Evolutionary conservation across 2,888 invertebrate genomes (phyloP).

Genomic region (Sepioteuthis lessoniana): DNA sequence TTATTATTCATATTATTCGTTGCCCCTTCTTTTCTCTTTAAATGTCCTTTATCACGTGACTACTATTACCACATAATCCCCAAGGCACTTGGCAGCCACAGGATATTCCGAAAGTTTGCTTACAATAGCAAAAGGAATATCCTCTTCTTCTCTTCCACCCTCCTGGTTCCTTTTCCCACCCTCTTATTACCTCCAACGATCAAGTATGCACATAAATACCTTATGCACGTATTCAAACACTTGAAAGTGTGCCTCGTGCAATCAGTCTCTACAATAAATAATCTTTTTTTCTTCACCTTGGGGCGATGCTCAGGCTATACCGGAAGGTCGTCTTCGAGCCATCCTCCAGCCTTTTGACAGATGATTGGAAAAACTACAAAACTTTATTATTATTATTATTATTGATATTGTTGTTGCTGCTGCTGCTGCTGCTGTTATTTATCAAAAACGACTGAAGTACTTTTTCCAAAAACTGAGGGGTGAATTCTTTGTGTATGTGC

Average conservation of each 20-base stretch:
- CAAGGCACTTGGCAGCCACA: neutral
- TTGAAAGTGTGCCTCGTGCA: neutral
- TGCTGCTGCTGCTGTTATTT: neutral
- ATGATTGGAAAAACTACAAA: neutral
- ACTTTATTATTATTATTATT: neutral
- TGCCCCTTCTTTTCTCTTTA: neutral
- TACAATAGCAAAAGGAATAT: neutral
- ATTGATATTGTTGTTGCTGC: too few relatives aligned
- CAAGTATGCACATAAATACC: neutral
- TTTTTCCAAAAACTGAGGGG: neutral
- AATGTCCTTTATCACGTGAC: neutral
- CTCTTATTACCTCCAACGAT: neutral
- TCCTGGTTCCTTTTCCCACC: neutral
- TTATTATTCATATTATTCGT: neutral
- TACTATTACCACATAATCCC: neutral
- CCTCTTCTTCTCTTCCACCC: neutral
- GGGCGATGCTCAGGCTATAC: too few relatives aligned
- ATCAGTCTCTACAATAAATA: neutral
- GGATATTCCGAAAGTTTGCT: neutral
- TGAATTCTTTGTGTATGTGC: neutral
- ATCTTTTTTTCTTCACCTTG: neutral
- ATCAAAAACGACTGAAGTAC: neutral
- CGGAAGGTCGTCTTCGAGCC: neutral
- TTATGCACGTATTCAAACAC: neutral
- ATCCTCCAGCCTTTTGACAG: neutral